Conservation (phyloP, 2,797 vertebrate genomes). For the Onychomys leucogaster region DNA sequence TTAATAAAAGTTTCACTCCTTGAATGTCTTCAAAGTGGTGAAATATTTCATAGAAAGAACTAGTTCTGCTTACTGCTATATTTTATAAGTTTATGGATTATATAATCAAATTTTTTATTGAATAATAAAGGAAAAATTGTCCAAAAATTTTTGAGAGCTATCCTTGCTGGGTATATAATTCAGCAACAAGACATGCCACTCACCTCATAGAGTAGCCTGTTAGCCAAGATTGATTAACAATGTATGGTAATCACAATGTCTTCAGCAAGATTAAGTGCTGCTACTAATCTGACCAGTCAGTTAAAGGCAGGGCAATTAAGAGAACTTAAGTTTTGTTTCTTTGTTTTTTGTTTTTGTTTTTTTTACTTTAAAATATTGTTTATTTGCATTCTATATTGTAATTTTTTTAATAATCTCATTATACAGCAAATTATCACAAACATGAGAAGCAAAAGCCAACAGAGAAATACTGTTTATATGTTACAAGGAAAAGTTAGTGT, state of each 20-base stretch:
- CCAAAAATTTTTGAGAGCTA: not conserved
- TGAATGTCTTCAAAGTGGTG: not conserved
- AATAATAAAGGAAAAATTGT: not conserved
- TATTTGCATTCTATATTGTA: not conserved
- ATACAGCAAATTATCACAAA: not conserved
- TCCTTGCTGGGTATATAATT: not conserved
- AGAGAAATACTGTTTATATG: not conserved
- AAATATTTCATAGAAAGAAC: slow-evolving; percentile 14
- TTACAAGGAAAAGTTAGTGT: not conserved
- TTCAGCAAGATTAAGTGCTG: not conserved
- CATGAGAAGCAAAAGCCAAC: not conserved
- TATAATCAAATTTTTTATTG: not conserved
- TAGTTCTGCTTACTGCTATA: not conserved
- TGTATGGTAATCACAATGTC: not conserved
- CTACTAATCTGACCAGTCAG: not conserved
- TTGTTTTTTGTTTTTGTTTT: not conserved
- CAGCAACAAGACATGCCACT: too few species aligned
- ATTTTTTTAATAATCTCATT: not conserved
- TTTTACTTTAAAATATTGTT: not conserved
- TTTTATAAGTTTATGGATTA: not conserved
- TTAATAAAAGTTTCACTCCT: not conserved
- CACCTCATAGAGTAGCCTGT: not conserved
- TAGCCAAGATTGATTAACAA: not conserved
- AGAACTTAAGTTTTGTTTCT: not conserved
- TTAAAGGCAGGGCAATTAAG: not conserved